A percentile compares a stretch with the other conserved stretches of the same genome.
phyloP scores from a whole-genome alignment of 2,797 vertebrate species.

The Gymnopithys bicolor region DNA sequence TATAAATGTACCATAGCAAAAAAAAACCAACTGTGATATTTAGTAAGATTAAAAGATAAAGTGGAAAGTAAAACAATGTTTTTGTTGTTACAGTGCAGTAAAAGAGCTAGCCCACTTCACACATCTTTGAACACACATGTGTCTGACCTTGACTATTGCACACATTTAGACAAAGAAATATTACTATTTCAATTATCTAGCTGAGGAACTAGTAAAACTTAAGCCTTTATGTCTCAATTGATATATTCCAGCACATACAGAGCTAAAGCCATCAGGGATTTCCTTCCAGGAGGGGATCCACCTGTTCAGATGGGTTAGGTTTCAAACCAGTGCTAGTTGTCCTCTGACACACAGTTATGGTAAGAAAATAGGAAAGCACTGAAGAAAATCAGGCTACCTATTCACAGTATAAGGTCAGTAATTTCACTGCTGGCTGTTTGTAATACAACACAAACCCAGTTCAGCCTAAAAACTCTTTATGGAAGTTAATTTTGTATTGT shows the following conservation, averaged over 20 bases:
- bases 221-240: neutral
- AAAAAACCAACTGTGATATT: neutral
- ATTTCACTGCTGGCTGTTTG: neutral
- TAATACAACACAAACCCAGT: neutral
- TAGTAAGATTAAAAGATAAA: slow-evolving; percentile 7
- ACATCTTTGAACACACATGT: neutral
- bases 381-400: neutral
- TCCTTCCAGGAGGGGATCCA: neutral
- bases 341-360: neutral
- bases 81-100: neutral
- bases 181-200: neutral
- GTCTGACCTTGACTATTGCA: neutral
- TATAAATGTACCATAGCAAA: neutral
- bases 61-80: neutral
- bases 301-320: neutral
- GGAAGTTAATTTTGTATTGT: neutral
- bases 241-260: neutral
- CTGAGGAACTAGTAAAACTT: neutral
- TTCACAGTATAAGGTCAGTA: neutral
- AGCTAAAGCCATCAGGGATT: neutral
- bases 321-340: neutral
- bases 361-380: neutral
- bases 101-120: neutral
- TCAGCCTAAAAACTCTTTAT: neutral
- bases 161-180: neutral